These are phyloP conservation scores for Dendropsophus ebraccatus DNA, from an alignment of 2,113 vertebrate species.

Conservation along the genomic window DNA sequence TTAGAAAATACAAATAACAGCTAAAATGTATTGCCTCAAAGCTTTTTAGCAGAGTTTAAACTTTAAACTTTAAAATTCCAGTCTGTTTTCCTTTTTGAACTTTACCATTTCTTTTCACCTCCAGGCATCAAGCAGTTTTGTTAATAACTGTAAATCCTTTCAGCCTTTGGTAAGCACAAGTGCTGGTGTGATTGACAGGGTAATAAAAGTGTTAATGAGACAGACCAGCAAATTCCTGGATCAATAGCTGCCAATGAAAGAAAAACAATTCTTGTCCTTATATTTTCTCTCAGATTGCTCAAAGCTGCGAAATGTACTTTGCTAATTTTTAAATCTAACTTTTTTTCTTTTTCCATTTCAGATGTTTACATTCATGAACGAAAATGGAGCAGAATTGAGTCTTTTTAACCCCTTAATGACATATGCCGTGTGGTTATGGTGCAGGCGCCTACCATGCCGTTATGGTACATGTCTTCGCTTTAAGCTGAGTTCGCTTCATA, in stretches of 20 bases:
- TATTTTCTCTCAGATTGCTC: conserved; percentile 67
- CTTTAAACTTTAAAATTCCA: conserved; percentile 19
- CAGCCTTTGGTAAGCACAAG: conserved; percentile 68
- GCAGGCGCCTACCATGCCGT: too few species aligned
- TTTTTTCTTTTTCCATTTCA: neutral
- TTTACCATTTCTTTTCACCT: conserved; percentile 69
- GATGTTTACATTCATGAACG: neutral
- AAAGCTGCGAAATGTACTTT: conserved; percentile 66
- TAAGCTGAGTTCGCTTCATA: too few species aligned
- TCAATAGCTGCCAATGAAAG: conserved; percentile 76
- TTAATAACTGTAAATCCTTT: conserved; percentile 79
- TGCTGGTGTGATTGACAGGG: conserved; percentile 76
- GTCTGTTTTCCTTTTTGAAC: conserved; percentile 58
- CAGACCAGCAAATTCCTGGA: conserved; percentile 70
- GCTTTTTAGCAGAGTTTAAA: conserved; percentile 14
- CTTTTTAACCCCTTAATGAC: too few species aligned
- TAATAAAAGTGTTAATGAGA: conserved; percentile 82
- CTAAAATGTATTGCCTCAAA: conserved; percentile 21
- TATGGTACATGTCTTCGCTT: too few species aligned
- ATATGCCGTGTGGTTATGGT: too few species aligned
- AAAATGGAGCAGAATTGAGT: neutral
- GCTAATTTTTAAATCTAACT: neutral
- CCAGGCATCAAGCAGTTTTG: conserved; percentile 72
- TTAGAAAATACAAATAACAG: conserved; percentile 47
- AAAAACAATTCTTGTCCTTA: conserved; percentile 77